Percentiles rank a stretch among this genome's conserved stretches.
Conservation (phyloP, 2,888 invertebrate genomes). For the Drosophila nr. medialis region DNA sequence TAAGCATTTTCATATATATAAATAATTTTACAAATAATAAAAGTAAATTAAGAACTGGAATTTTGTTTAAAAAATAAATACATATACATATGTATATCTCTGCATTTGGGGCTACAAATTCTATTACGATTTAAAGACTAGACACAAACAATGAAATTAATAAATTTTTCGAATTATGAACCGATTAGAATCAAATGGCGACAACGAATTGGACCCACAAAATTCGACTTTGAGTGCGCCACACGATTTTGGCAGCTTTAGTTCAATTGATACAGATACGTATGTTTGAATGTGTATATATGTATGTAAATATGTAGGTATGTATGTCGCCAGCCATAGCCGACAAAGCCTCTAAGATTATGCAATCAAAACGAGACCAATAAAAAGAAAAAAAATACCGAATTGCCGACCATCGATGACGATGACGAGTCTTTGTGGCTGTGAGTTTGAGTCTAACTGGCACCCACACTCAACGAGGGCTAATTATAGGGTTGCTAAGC, state of each 20-base stretch:
- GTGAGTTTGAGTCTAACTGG: background rate
- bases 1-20: background rate
- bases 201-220: slow-evolving; percentile 43
- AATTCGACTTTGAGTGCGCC: slow-evolving; percentile 30
- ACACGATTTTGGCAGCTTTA: slow-evolving; percentile 51
- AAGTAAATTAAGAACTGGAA: background rate
- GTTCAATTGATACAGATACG: slow-evolving; percentile 45
- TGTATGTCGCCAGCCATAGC: slow-evolving; percentile 8
- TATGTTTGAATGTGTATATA: background rate
- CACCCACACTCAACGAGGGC: slow-evolving; percentile 30
- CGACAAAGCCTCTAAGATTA: slow-evolving; percentile 63
- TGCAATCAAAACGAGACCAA: slow-evolving; percentile 54
- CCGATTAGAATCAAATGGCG: slow-evolving; percentile 61
- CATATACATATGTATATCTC: background rate
- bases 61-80: background rate
- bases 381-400: slow-evolving; percentile 10
- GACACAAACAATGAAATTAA: slow-evolving; percentile 63
- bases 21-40: background rate
- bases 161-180: slow-evolving; percentile 62
- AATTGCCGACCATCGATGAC: slow-evolving; percentile 21
- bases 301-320: background rate
- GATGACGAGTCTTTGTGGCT: slow-evolving; percentile 4
- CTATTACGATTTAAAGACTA: background rate
- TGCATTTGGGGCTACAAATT: background rate
- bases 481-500: slow-evolving; percentile 76